These are phyloP conservation scores for Dinomys branickii DNA, from an alignment of 2,113 vertebrate genomes.

Conservation along the genomic window DNA sequence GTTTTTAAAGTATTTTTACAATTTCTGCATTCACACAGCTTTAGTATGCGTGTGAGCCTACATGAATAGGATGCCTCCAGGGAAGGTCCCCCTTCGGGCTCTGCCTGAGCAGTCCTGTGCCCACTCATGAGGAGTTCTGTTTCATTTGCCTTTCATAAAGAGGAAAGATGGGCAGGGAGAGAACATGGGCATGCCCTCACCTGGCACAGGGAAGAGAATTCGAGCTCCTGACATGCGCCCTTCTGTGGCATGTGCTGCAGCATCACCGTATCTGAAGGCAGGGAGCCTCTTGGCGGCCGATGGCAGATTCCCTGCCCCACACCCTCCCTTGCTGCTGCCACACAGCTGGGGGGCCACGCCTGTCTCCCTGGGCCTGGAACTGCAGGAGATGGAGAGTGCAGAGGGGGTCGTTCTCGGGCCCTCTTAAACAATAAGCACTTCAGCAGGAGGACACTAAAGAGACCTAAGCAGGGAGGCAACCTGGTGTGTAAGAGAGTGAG, in stretches of 20 bases:
- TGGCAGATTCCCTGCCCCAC: neutral
- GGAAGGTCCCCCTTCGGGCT: neutral
- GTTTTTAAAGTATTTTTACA: constrained; percentile 72
- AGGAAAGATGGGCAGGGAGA: neutral
- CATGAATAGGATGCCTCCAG: neutral
- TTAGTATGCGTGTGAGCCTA: neutral
- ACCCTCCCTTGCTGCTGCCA: neutral
- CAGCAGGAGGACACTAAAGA: constrained; percentile 6
- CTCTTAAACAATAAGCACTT: constrained; percentile 67
- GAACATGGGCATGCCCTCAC: neutral
- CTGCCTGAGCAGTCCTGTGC: neutral
- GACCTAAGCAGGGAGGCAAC: too few relatives aligned
- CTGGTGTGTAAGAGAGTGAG: neutral
- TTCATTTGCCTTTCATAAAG: neutral
- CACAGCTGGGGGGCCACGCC: neutral
- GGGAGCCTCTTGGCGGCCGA: neutral
- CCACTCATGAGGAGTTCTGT: neutral
- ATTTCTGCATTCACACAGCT: constrained; percentile 55
- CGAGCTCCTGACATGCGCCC: neutral
- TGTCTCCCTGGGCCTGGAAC: neutral
- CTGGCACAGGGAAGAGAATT: neutral
- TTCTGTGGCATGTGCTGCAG: neutral
- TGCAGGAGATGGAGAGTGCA: neutral
- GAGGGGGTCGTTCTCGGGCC: constrained; percentile 13
- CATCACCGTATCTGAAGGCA: neutral